Conservation (phyloP, 2,113 vertebrate species). For the Montifringilla adamsi region DNA sequence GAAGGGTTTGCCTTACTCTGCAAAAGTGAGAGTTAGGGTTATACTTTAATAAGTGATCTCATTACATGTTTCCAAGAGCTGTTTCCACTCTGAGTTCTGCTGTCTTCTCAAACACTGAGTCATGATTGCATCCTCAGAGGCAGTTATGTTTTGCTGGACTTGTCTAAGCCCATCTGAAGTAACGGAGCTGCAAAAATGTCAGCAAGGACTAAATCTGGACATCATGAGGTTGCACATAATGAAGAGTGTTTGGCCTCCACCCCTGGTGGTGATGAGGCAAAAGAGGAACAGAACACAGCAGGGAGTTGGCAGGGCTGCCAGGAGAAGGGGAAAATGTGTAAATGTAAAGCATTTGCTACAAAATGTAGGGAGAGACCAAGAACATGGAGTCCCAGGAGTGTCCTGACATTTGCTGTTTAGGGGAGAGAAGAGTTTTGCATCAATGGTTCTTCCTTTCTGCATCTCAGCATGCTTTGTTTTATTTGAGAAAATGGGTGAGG, state of each 20-base stretch:
- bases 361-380: background rate
- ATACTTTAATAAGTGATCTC: background rate
- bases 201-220: background rate
- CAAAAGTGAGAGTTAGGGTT: background rate
- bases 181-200: background rate
- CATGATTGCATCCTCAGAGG: background rate
- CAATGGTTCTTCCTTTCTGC: background rate
- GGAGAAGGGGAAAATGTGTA: background rate
- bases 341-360: background rate
- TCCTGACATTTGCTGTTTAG: background rate
- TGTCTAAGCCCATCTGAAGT: background rate
- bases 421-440: background rate
- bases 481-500: background rate
- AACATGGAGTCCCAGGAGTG: background rate
- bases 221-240: background rate
- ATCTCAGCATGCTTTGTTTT: background rate
- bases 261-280: background rate
- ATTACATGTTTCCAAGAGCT: background rate
- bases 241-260: background rate
- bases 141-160: background rate
- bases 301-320: background rate
- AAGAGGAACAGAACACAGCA: background rate
- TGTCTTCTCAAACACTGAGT: background rate
- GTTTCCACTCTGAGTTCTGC: background rate
- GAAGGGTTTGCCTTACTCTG: background rate